Conservation (phyloP, 2,888 invertebrate genomes). For the Iphiclides podalirius region DNA sequence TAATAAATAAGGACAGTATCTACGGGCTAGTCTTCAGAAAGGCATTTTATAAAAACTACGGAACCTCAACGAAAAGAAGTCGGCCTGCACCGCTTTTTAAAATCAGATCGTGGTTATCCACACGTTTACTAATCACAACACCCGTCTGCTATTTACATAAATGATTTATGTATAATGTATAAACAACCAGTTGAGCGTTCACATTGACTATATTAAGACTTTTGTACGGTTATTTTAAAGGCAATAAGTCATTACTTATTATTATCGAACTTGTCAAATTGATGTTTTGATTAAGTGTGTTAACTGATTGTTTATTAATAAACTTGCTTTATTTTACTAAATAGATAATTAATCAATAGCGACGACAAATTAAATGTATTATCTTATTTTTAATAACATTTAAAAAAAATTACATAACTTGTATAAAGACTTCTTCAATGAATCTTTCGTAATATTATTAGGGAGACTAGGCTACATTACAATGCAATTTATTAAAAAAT, state of each 20-base stretch:
- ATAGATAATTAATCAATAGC: too few species aligned
- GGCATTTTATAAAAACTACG: too few species aligned
- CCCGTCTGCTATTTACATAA: slow-evolving; percentile 37
- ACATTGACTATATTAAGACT: slow-evolving; percentile 12
- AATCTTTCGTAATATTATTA: too few species aligned
- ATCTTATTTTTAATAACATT: too few species aligned
- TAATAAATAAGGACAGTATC: too few species aligned
- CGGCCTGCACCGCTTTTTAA: slow-evolving; percentile 3
- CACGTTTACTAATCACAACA: slow-evolving; percentile 37
- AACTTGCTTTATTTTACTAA: not conserved
- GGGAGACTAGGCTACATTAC: too few species aligned
- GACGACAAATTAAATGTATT: too few species aligned
- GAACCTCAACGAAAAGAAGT: not conserved
- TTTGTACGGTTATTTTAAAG: slow-evolving; percentile 6
- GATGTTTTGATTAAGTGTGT: slow-evolving; percentile 1
- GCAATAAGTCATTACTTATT: slow-evolving; percentile 10
- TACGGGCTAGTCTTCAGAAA: too few species aligned
- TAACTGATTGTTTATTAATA: not conserved
- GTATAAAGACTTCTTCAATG: too few species aligned
- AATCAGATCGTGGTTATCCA: slow-evolving; percentile 15
- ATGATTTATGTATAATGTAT: slow-evolving; percentile 27
- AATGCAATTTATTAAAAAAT: too few species aligned
- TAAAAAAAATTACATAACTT: too few species aligned
- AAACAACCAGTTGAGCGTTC: slow-evolving; percentile 16
- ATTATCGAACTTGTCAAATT: slow-evolving; percentile 1